Conservation (phyloP, 2,797 vertebrate species). For the Leptodactylus fallax region DNA sequence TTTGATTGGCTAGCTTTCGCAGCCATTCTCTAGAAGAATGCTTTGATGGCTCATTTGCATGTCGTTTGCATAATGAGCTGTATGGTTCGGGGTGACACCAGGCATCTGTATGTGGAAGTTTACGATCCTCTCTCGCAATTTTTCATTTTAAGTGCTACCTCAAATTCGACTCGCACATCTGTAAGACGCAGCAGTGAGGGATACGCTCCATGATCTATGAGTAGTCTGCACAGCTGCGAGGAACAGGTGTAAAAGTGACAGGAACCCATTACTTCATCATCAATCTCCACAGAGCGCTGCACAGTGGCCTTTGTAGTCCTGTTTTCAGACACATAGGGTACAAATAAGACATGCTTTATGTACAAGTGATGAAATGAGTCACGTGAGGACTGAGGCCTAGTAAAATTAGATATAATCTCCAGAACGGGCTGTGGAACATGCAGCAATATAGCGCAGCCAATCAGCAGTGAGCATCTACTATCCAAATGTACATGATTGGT, state of each 20-base stretch:
- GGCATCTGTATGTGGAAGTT: neutral
- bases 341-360: slow-evolving; percentile 25
- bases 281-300: neutral
- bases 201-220: neutral
- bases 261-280: slow-evolving; percentile 44
- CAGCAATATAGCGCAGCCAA: neutral
- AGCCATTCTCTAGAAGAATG: slow-evolving; percentile 1
- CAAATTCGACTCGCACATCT: slow-evolving; percentile 18
- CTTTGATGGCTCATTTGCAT: slow-evolving; percentile 40
- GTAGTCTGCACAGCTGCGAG: slow-evolving; percentile 10
- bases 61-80: slow-evolving; percentile 46
- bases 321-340: slow-evolving; percentile 4
- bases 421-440: neutral
- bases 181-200: slow-evolving; percentile 1
- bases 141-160: slow-evolving; percentile 22
- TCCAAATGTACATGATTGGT: too few relatives aligned
- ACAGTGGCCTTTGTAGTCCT: slow-evolving; percentile 23
- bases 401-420: neutral
- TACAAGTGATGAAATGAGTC: slow-evolving; percentile 16
- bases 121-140: neutral
- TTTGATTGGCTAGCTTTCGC: slow-evolving; percentile 15
- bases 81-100: neutral
- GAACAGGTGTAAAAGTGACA: slow-evolving; percentile 39
- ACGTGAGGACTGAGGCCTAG: neutral
- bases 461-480: too few relatives aligned